Evolutionary conservation across 2,113 vertebrate species (phyloP), one percentile per base, ranked within the genome.

Genomic region (Nycticorax nycticorax): DNA sequence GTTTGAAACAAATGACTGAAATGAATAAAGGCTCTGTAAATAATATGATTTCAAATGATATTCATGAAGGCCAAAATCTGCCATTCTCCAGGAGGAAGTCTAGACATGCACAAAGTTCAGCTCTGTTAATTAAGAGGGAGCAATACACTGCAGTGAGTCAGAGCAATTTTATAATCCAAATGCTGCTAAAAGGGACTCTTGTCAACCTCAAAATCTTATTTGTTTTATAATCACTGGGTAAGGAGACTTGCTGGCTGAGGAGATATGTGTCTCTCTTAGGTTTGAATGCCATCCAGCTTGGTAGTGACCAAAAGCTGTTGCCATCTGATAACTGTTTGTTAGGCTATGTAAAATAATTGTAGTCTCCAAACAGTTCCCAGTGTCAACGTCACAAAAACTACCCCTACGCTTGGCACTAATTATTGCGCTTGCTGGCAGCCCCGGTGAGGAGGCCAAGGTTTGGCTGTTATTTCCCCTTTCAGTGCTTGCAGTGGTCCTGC

Each of bases 91-190:
- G 89, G 95, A 96, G 94, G 84, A 95, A 92, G 94, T 97, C 96
- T 95, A 97, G 96, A 95, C 96, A 85, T 97, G 96, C 82, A 97
- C 93, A 97, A 97, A 97, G 95, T 97, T 96, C 96, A 96, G 77
- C 92, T 87, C 84, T 94, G 67, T 95, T 97, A 96, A 97, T 97
- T 97, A 97, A 95, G 93, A 97, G 89, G 78, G 95, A 96, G 95
- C 89, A 97, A 95, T 88, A 82, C 13, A 6, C 89, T 89, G 94
- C 89, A 88, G 92, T 97, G 95, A 97, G 96, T 93, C 95, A 95
- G 81, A 93, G 74, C 84, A 95, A 89, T 97, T 91, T 97, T 97
- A 96, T 92, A 97, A 97, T 93, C 94, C 91, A 96, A 97, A 89
- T 88, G 95, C 96, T 96, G 84, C 93, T 96, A 96, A 97, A 97